These are phyloP conservation scores for Phenacoccus solenopsis DNA, from an alignment of 1,140 invertebrate genomes.

Conservation along the genomic window DNA sequence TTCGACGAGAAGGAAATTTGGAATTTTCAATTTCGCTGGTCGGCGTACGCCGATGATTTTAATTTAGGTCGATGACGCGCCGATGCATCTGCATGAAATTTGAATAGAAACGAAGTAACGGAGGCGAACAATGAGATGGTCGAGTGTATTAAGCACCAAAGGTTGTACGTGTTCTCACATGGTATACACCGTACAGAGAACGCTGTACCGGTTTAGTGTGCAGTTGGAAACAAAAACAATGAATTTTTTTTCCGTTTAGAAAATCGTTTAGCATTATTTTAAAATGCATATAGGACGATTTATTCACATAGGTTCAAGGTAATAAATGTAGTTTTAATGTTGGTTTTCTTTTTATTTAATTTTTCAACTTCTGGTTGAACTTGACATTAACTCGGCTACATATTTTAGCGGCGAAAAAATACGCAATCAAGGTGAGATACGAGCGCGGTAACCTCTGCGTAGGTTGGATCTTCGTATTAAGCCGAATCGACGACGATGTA, in stretches of 20 bases:
- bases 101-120: too few species aligned
- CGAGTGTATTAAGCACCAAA: too few species aligned
- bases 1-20: too few species aligned
- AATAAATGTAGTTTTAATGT: background rate
- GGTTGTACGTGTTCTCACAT: too few species aligned
- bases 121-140: too few species aligned
- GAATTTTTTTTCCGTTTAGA: background rate
- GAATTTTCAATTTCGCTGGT: too few species aligned
- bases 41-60: too few species aligned
- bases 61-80: too few species aligned
- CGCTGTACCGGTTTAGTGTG: too few species aligned
- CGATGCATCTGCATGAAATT: too few species aligned
- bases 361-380: background rate
- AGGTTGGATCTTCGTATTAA: background rate
- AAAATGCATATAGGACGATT: background rate
- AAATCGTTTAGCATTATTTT: background rate
- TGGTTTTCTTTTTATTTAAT: background rate
- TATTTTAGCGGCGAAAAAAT: background rate
- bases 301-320: constrained; percentile 1
- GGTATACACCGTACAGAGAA: too few species aligned
- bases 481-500: background rate
- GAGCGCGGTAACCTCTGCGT: background rate
- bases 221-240: too few species aligned
- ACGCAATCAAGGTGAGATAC: background rate
- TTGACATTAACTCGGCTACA: background rate